Evolutionary conservation across 2,797 vertebrate genomes (phyloP).

Genomic region (Tachyglossus aculeatus): DNA sequence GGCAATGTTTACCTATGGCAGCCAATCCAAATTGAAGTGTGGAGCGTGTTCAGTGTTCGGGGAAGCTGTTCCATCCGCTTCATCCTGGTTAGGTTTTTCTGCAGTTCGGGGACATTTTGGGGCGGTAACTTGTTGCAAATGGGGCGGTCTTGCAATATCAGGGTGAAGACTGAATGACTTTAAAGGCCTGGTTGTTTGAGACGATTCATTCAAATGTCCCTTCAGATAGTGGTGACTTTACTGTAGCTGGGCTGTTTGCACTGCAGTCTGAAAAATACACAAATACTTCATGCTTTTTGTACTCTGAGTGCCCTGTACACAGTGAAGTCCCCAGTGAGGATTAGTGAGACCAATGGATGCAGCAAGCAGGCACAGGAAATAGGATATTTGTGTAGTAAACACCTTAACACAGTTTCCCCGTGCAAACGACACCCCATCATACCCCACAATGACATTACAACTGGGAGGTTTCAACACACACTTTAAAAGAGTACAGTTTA

Average conservation of each 20-base stretch:
- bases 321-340: slow-evolving; percentile 79
- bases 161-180: no score
- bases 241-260: slow-evolving; percentile 84
- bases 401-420: slow-evolving; percentile 64
- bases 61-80: neutral
- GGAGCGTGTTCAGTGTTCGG: neutral
- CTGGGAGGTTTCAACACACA: slow-evolving; percentile 38
- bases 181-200: neutral
- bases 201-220: slow-evolving; percentile 25
- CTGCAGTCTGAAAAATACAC: slow-evolving; percentile 86
- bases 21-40: neutral
- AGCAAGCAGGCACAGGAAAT: slow-evolving; percentile 66
- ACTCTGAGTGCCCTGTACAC: slow-evolving; percentile 84
- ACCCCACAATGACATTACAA: slow-evolving; percentile 11
- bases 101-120: no score
- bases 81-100: neutral
- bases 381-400: slow-evolving; percentile 77
- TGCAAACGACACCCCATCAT: slow-evolving; percentile 56
- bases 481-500: slow-evolving; percentile 55
- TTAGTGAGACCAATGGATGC: slow-evolving; percentile 69
- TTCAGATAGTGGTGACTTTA: slow-evolving; percentile 56
- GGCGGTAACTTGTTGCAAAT: no score
- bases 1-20: neutral
- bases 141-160: no score
- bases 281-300: slow-evolving; percentile 90